Evolutionary conservation across 2,113 vertebrate genomes (phyloP), one percentile per base, ranked within the genome.

Genomic region (Noctilio leporinus): DNA sequence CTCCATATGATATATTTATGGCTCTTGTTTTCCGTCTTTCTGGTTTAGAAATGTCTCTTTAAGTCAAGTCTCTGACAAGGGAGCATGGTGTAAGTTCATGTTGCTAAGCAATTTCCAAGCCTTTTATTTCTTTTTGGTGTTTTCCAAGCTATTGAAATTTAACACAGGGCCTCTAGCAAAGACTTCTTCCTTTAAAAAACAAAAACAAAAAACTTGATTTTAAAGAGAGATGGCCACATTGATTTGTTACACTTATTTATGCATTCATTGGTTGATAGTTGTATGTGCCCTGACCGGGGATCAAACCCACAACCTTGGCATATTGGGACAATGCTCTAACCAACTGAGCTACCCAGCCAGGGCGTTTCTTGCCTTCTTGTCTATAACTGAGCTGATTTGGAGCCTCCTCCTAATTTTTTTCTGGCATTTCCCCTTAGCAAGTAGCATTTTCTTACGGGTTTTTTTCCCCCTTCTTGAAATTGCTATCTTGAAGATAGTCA

Each of bases 1-100:
- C 75, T 94, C 62, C 76, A 89, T 96, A 81, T 96, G 94, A 69
- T 97, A 26, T 97, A 91, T 96, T 97, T 96, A 97, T 96, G 90
- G 87, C 80, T 85, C 89, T 94, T 95, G 93, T 96, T 97, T 96
- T 94, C 57, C 97, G 81, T 93, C 64, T 67, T 93, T 89, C 80
- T 94, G 43, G 86, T 96, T 91, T 95, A 96, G 93, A 97, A 97
- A 97, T 88, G 72, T 97, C 90, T 94, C 90, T 77, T 40, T 91
- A 49, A 96, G 67, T 95, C 91, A 91, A 97, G 93, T 78, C 89
- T 92, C 81, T 96, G 82, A 93, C 94, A 92, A 94, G 87, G 53
- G 92, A 97, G 26, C 33, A 40, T 90, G 45, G 64, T 96, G 16
- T 95, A 95, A 95, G 94, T 95, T 97, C 82, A 72, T 91, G 85